phyloP scores from a whole-genome alignment of 2,797 vertebrate genomes.

The Catamblyrhynchus diadema region DNA sequence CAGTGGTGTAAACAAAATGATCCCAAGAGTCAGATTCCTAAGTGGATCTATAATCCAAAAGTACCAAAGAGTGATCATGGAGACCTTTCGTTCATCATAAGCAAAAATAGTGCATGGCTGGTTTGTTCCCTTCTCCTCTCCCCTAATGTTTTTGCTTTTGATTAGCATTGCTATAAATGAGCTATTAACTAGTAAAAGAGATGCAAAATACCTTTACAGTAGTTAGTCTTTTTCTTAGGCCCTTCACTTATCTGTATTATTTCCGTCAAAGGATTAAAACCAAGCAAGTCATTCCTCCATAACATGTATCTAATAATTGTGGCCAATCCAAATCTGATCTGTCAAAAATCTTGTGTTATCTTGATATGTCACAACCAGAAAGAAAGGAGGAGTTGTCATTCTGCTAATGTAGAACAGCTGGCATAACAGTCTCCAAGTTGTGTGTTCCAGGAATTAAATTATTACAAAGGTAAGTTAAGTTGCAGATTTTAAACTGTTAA shows the following conservation, averaged over 20 bases:
- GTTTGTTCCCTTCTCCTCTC: background rate
- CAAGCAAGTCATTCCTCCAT: background rate
- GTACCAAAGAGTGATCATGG: background rate
- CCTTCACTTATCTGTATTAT: background rate
- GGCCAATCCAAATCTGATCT: conserved; percentile 21
- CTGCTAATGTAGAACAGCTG: conserved; percentile 59
- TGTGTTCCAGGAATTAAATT: conserved; percentile 43
- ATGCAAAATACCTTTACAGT: background rate
- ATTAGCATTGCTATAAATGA: background rate
- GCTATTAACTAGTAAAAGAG: background rate
- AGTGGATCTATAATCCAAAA: background rate
- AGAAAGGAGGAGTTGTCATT: conserved; percentile 42
- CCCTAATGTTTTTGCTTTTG: background rate
- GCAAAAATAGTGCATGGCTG: background rate
- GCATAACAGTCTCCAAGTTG: conserved; percentile 29
- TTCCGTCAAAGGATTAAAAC: background rate
- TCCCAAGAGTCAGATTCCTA: background rate
- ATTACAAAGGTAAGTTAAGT: background rate
- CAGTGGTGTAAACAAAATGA: background rate
- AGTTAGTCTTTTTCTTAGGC: background rate
- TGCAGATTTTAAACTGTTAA: background rate
- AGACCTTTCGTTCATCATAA: background rate
- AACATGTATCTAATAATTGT: background rate
- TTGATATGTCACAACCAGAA: conserved; percentile 5
- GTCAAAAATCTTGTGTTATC: conserved; percentile 29